Percentiles rank a stretch among this genome's conserved stretches.
Evolutionary conservation across 2,888 invertebrate species (phyloP).

Genomic region (Plusia festucae): DNA sequence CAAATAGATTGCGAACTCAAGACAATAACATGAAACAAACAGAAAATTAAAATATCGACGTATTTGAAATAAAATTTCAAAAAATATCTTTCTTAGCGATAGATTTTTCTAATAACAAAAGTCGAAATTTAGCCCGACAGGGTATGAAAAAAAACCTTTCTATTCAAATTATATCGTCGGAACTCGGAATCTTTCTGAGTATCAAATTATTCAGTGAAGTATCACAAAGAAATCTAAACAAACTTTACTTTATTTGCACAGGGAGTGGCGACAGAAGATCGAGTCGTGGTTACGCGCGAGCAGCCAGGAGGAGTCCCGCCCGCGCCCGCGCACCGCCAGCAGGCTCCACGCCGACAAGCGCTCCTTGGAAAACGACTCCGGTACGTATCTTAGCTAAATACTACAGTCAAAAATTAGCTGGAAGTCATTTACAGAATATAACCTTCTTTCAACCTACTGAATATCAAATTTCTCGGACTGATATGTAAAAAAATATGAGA

Average conservation of each 20-base stretch:
- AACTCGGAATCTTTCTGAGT: neutral
- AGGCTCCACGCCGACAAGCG: constrained; percentile 91
- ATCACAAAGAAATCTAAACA: neutral
- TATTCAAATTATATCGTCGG: too few relatives aligned
- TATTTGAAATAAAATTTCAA: neutral
- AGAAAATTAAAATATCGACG: too few relatives aligned
- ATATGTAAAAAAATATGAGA: too few relatives aligned
- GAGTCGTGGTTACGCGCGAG: constrained; percentile 97
- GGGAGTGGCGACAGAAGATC: constrained; percentile 97
- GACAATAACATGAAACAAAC: too few relatives aligned
- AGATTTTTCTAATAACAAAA: too few relatives aligned
- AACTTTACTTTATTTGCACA: constrained; percentile 64
- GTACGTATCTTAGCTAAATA: constrained; percentile 74
- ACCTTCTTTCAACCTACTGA: neutral
- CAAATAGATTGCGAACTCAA: too few relatives aligned
- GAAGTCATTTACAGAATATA: neutral
- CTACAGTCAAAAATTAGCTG: neutral
- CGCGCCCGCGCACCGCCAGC: constrained; percentile 89
- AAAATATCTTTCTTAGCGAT: too few relatives aligned
- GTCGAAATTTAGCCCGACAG: too few relatives aligned
- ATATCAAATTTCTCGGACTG: too few relatives aligned
- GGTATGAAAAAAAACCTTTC: too few relatives aligned
- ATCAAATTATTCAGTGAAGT: neutral
- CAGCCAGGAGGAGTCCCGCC: constrained; percentile 94
- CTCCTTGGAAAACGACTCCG: constrained; percentile 96